Conservation (phyloP, 2,888 invertebrate species). For the Trichopoda pennipes region DNA sequence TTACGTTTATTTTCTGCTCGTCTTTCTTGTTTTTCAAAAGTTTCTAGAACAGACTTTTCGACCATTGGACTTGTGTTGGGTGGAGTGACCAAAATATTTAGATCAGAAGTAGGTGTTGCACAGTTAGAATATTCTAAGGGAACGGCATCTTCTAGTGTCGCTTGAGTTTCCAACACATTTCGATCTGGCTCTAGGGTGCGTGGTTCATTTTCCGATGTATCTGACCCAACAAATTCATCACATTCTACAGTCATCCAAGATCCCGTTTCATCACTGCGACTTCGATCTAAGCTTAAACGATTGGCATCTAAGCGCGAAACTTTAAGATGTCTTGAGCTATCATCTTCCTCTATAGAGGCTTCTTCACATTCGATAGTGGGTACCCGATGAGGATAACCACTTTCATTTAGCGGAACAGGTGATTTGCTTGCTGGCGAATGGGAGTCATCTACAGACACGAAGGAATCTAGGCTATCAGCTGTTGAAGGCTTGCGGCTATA, state of each 20-base stretch:
- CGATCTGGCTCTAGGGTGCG: constrained; percentile 78
- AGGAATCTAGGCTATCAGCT: constrained; percentile 82
- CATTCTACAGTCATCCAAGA: constrained; percentile 87
- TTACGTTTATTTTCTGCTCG: constrained; percentile 82
- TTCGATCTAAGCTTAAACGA: constrained; percentile 81
- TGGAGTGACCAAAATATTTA: constrained; percentile 84
- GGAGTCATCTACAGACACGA: constrained; percentile 84
- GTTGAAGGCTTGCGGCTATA: constrained; percentile 81
- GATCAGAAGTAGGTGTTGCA: constrained; percentile 78
- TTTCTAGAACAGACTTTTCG: constrained; percentile 81
- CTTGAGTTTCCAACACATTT: constrained; percentile 82
- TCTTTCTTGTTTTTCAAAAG: constrained; percentile 74
- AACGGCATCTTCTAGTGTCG: constrained; percentile 84
- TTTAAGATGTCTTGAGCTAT: constrained; percentile 78
- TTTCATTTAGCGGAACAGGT: constrained; percentile 73
- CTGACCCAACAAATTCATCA: constrained; percentile 85
- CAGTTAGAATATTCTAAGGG: constrained; percentile 82
- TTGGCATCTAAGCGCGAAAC: constrained; percentile 76
- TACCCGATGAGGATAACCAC: constrained; percentile 77
- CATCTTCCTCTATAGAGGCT: constrained; percentile 80
- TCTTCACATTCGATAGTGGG: constrained; percentile 81
- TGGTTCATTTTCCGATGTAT: constrained; percentile 83
- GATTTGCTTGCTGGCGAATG: constrained; percentile 83
- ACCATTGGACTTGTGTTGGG: constrained; percentile 84
- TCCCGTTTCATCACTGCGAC: constrained; percentile 86